Conservation (phyloP, 2,113 vertebrate species). For the Cathartes aura region DNA sequence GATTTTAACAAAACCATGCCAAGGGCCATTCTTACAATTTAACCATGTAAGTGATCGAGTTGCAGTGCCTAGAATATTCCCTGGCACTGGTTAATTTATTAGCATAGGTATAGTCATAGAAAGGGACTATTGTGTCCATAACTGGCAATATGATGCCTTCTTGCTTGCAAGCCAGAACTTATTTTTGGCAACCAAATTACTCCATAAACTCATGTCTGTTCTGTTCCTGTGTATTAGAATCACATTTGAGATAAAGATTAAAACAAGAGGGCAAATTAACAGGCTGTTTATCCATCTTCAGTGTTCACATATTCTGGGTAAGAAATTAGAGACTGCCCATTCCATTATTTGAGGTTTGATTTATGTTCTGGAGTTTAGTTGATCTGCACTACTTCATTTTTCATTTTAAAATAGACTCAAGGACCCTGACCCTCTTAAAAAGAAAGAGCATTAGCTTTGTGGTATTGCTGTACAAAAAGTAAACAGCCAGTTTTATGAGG, state of each 20-base stretch:
- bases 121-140: neutral
- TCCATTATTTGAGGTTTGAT: slow-evolving; percentile 51
- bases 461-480: slow-evolving; percentile 51
- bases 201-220: neutral
- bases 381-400: slow-evolving; percentile 60
- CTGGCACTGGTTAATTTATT: neutral
- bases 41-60: neutral
- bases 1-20: neutral
- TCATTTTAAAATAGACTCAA: slow-evolving; percentile 56
- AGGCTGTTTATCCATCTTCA: slow-evolving; percentile 6
- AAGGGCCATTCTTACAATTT: neutral
- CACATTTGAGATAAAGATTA: slow-evolving; percentile 33
- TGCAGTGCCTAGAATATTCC: neutral
- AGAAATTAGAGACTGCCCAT: slow-evolving; percentile 9
- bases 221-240: slow-evolving; percentile 7
- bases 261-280: slow-evolving; percentile 20
- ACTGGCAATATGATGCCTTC: neutral
- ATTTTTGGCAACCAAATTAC: neutral
- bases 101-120: neutral
- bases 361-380: slow-evolving; percentile 51
- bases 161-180: neutral
- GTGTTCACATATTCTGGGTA: neutral
- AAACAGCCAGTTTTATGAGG: slow-evolving; percentile 63
- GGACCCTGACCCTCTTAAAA: slow-evolving; percentile 62
- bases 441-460: slow-evolving; percentile 57